Evolutionary conservation across 2,797 vertebrate genomes (phyloP).

Genomic region (Muscicapa comitata): DNA sequence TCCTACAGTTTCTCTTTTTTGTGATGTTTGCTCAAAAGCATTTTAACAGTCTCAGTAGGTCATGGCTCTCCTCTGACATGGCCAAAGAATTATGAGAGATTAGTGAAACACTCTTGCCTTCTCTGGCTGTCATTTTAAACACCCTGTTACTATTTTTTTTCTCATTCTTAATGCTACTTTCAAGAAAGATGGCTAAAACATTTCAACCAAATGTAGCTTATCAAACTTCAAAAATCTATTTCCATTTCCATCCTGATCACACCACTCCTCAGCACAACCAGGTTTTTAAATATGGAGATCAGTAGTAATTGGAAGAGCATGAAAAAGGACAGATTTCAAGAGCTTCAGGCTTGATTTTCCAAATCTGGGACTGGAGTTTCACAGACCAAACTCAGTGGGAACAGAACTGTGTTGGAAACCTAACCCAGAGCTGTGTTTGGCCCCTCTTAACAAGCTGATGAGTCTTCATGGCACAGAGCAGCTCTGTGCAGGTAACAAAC

Average conservation of each 20-base stretch:
- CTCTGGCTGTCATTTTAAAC: not conserved
- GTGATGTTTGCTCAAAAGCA: not conserved
- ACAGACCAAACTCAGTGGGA: not conserved
- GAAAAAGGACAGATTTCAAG: constrained; percentile 1
- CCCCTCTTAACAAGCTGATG: not conserved
- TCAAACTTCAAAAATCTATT: not conserved
- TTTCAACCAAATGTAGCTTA: not conserved
- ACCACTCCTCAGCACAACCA: not conserved
- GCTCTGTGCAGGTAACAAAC: not conserved
- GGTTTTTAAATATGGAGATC: not conserved
- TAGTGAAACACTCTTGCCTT: not conserved
- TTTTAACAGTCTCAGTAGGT: not conserved
- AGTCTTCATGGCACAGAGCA: not conserved
- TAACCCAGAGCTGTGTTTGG: not conserved
- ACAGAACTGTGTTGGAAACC: not conserved
- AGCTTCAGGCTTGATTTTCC: not conserved
- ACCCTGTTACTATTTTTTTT: not conserved
- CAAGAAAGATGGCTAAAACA: not conserved
- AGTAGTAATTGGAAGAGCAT: not conserved
- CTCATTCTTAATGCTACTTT: not conserved
- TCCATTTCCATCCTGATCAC: not conserved
- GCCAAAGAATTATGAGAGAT: not conserved
- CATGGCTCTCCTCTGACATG: not conserved
- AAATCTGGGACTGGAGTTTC: not conserved
- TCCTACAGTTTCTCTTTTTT: not conserved